phyloP scores from a whole-genome alignment of 2,888 invertebrate species.

The Polydrusus pterygomalis region DNA sequence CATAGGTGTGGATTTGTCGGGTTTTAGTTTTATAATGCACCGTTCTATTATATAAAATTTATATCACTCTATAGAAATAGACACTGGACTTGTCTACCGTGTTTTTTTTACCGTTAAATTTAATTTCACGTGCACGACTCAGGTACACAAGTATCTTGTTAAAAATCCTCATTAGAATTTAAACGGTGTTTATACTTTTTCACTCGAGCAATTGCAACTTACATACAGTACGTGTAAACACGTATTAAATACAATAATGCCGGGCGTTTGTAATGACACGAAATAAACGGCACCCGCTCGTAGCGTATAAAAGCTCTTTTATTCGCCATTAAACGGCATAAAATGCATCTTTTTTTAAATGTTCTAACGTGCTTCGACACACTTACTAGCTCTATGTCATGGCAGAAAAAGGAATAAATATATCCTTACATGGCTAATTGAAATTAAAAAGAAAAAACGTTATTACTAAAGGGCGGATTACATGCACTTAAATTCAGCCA shows the following conservation, averaged over 20 bases:
- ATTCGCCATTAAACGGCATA: constrained; percentile 11
- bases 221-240: constrained; percentile 61
- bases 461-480: too few species aligned
- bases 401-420: too few species aligned
- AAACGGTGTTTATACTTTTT: constrained; percentile 58
- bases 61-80: too few species aligned
- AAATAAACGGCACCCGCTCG: constrained; percentile 59
- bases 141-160: not conserved
- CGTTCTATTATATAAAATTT: too few species aligned
- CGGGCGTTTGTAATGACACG: constrained; percentile 59
- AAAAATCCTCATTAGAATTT: constrained; percentile 61
- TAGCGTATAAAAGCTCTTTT: constrained; percentile 33
- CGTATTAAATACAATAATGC: constrained; percentile 64
- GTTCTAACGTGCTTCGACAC: not conserved
- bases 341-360: not conserved
- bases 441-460: too few species aligned
- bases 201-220: constrained; percentile 59
- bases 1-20: too few species aligned
- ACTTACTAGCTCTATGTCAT: not conserved
- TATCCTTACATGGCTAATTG: too few species aligned
- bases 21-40: too few species aligned
- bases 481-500: too few species aligned
- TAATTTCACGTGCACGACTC: too few species aligned
- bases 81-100: too few species aligned
- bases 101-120: too few species aligned